Conservation (phyloP, 37 sponge, comb jelly and placozoan species). For the Oscarella lobularis region DNA sequence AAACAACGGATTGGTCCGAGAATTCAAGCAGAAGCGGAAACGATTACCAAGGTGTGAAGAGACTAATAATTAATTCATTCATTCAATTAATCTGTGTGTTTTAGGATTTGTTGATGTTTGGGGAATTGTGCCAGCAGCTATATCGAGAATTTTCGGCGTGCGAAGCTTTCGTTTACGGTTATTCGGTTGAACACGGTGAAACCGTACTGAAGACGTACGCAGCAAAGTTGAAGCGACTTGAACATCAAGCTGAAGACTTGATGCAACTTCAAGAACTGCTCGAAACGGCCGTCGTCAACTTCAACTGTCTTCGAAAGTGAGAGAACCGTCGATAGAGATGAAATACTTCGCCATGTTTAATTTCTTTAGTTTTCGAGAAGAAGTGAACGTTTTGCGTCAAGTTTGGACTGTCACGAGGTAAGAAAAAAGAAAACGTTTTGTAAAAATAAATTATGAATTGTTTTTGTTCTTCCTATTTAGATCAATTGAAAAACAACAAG, state of each 20-base stretch:
- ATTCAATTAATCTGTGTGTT: constrained; percentile 7
- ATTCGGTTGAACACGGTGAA: constrained; percentile 11
- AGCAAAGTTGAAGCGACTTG: background rate
- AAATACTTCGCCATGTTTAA: background rate
- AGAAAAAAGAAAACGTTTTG: constrained; percentile 9
- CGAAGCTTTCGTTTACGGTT: constrained; percentile 18
- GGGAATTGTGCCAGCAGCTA: constrained; percentile 11
- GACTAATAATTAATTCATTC: too few species aligned
- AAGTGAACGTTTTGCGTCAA: constrained; percentile 22
- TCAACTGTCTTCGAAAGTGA: constrained; percentile 27
- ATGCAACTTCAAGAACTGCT: constrained; percentile 82
- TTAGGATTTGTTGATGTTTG: constrained; percentile 35
- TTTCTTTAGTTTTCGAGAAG: constrained; percentile 31
- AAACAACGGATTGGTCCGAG: constrained; percentile 78
- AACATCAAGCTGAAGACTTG: constrained; percentile 26
- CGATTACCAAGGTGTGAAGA: constrained; percentile 17
- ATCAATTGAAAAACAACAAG: background rate
- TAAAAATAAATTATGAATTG: too few species aligned
- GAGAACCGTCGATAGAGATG: too few species aligned
- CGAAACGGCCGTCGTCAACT: constrained; percentile 66
- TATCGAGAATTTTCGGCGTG: constrained; percentile 23
- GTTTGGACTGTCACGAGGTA: constrained; percentile 28
- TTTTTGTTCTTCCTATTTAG: too few species aligned
- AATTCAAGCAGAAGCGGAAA: constrained; percentile 52
- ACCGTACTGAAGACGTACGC: too few species aligned